Evolutionary conservation across 2,888 invertebrate species (phyloP).

Genomic region (Xestobium rufovillosum): DNA sequence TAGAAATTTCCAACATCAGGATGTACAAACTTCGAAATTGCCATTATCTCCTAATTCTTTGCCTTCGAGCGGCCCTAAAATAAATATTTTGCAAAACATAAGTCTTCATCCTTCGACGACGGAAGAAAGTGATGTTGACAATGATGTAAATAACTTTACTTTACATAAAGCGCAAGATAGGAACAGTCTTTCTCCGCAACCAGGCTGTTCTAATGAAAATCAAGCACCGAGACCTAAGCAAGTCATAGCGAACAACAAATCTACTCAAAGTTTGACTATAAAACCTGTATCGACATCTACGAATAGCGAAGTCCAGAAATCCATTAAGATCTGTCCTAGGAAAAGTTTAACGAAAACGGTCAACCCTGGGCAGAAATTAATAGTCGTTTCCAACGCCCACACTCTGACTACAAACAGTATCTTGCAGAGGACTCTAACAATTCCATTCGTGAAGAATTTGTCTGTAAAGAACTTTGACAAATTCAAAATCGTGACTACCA

Average conservation of each 20-base stretch:
- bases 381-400: slow-evolving; percentile 41
- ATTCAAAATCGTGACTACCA: slow-evolving; percentile 39
- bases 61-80: slow-evolving; percentile 29
- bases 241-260: slow-evolving; percentile 28
- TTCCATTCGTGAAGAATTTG: slow-evolving; percentile 40
- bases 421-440: slow-evolving; percentile 38
- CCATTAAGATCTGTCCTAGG: slow-evolving; percentile 33
- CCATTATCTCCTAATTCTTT: slow-evolving; percentile 12
- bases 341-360: slow-evolving; percentile 33
- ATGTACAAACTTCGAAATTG: slow-evolving; percentile 17
- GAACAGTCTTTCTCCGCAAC: slow-evolving; percentile 19
- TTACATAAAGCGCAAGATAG: slow-evolving; percentile 14
- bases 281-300: slow-evolving; percentile 28
- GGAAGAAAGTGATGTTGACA: slow-evolving; percentile 18
- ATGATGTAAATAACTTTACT: slow-evolving; percentile 8
- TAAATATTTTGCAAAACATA: slow-evolving; percentile 39
- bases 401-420: slow-evolving; percentile 38
- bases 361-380: slow-evolving; percentile 38
- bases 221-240: slow-evolving; percentile 30
- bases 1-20: slow-evolving; percentile 15
- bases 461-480: slow-evolving; percentile 41
- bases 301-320: slow-evolving; percentile 28
- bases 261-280: slow-evolving; percentile 26
- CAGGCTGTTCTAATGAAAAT: slow-evolving; percentile 32
- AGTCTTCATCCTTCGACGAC: slow-evolving; percentile 26